phyloP scores from a whole-genome alignment of 2,888 invertebrate genomes.

The Chironomus riparius region DNA sequence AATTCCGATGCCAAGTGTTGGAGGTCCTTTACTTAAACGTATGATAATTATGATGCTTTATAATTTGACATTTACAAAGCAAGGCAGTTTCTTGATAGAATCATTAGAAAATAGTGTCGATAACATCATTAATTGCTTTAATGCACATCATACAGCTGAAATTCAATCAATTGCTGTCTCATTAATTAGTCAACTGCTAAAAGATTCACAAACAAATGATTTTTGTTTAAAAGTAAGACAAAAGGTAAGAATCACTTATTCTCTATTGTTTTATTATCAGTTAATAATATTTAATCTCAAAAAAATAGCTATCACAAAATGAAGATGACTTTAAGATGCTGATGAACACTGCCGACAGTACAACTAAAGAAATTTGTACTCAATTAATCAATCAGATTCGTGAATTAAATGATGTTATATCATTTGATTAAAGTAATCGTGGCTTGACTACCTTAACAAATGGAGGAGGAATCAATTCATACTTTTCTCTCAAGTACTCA shows the following conservation, averaged over 20 bases:
- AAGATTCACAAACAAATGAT: background rate
- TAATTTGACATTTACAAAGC: background rate
- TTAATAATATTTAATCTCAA: too few relatives aligned
- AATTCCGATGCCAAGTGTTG: background rate
- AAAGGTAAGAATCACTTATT: background rate
- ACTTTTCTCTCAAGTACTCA: conserved; percentile 10
- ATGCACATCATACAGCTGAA: background rate
- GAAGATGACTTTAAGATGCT: too few relatives aligned
- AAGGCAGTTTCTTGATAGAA: background rate
- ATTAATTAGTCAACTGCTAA: background rate
- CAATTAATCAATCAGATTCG: too few relatives aligned
- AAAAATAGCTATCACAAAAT: too few relatives aligned
- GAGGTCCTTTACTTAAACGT: background rate
- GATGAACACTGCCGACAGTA: too few relatives aligned
- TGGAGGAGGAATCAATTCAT: background rate
- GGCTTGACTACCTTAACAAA: background rate
- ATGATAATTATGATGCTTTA: background rate
- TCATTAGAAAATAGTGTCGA: background rate
- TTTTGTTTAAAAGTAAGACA: background rate
- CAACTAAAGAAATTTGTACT: too few relatives aligned
- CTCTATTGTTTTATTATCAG: too few relatives aligned
- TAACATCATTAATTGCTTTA: background rate
- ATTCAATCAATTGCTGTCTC: background rate
- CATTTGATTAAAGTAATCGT: too few relatives aligned
- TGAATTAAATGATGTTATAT: too few relatives aligned